phyloP scores from a whole-genome alignment of 2,113 vertebrate species.

The Murina feae region DNA sequence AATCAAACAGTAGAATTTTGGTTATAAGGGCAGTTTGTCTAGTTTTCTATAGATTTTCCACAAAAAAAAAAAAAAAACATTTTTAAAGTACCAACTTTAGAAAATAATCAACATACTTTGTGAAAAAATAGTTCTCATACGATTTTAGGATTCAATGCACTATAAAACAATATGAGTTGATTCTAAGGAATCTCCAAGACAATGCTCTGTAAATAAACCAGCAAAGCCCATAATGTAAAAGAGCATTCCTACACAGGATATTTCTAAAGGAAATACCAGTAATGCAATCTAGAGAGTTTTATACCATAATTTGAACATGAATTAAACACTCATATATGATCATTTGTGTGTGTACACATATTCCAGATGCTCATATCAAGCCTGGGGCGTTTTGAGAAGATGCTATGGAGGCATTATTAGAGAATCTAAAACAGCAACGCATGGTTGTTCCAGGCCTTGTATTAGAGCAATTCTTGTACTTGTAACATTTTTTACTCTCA shows the following conservation, averaged over 20 bases:
- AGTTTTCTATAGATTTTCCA: neutral
- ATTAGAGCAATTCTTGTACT: neutral
- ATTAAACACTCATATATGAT: neutral
- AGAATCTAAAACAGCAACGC: neutral
- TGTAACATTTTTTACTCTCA: neutral
- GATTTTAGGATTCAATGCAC: neutral
- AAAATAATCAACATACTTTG: neutral
- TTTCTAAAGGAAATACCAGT: neutral
- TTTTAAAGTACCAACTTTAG: neutral
- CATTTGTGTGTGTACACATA: neutral
- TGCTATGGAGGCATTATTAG: neutral
- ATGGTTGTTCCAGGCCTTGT: rapidly evolving
- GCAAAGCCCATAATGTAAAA: neutral
- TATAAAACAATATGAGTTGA: neutral
- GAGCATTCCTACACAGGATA: neutral
- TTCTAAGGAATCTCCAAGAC: neutral
- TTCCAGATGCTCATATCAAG: neutral
- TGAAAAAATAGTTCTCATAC: neutral
- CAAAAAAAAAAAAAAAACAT: too few species aligned
- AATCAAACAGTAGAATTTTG: neutral
- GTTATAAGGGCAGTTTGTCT: neutral
- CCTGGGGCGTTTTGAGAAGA: neutral
- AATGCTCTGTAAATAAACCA: neutral
- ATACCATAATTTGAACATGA: neutral
- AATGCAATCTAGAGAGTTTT: neutral